Evolutionary conservation across 2,888 invertebrate genomes (phyloP), one percentile per base, ranked within the genome.

Genomic region (Orthonevra nobilis): DNA sequence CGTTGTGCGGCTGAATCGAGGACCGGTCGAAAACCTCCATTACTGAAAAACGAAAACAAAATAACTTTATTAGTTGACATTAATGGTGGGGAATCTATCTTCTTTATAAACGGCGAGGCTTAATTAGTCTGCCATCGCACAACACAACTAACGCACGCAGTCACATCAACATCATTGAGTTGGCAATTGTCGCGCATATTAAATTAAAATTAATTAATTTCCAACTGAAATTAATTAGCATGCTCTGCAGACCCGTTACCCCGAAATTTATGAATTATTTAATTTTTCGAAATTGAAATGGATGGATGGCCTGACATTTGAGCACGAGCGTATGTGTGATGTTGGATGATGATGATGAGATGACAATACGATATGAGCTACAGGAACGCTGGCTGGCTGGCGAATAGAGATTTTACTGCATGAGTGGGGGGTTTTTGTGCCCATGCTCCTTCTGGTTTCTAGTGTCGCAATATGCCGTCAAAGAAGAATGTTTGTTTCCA

Each of bases 1-100:
- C 91, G 86, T 83, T 90, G 89, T 58, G 85, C 83, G 15, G 84
- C 85, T 26, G 83, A 69, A 58, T 81, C 83, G 77, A 92, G 86
- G 20, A 92, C 91, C 9, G 93, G 91, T 74, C 92, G 87, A 86
- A 92, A 91, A 81, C 91, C 91, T 74, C 91, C 90, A 84, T 89
- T 87, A 83, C 92, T 92, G 90, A 28, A 90, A 91, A 44, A n/a
- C n/a, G n/a, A n/a, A n/a, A 42, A 81, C 72, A 63, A n/a, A 32
- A 69, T 64, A 81, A 81, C 70, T 75, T 50, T 54, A 79, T 79
- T 73, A 79, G 54, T 79, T 56, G 73, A 79, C 30, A 68, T 79
- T 73, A 72, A 79, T 73, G 56, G 66, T 48, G n/a, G n/a, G n/a
- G n/a, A n/a, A n/a, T n/a, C n/a, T n/a, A n/a, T n/a, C n/a, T 36